Conservation (phyloP, 2,888 invertebrate genomes). For the Carcina quercana region DNA sequence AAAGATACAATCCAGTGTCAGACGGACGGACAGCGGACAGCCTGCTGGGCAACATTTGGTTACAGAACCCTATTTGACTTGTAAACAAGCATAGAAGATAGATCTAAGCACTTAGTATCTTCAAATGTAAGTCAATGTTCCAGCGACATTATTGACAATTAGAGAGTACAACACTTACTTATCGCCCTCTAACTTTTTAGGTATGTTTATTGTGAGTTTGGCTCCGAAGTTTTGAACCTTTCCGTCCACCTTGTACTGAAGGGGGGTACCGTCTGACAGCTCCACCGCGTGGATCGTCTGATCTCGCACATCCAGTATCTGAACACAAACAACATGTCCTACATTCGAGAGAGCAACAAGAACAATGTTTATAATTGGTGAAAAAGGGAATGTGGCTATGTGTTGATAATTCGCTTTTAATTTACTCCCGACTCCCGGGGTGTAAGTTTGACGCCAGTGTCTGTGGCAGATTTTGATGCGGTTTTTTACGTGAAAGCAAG, state of each 20-base stretch:
- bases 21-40: no score
- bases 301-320: conserved; percentile 86
- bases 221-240: conserved; percentile 82
- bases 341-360: not conserved
- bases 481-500: no score
- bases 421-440: no score
- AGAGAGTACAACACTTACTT: conserved; percentile 50
- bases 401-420: no score
- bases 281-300: conserved; percentile 78
- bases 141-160: not conserved
- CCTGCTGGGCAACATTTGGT: no score
- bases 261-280: conserved; percentile 66
- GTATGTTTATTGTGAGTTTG: conserved; percentile 81
- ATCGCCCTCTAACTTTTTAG: conserved; percentile 48
- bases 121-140: not conserved
- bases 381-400: no score
- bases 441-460: no score
- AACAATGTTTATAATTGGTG: no score
- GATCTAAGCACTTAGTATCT: conserved; percentile 15
- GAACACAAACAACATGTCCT: conserved; percentile 24
- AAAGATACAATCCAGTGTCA: no score
- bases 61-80: no score
- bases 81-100: no score
- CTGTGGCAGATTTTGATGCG: no score
- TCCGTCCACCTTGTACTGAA: conserved; percentile 77